phyloP scores from a whole-genome alignment of 1,140 invertebrate genomes.

The Cydia amplana region DNA sequence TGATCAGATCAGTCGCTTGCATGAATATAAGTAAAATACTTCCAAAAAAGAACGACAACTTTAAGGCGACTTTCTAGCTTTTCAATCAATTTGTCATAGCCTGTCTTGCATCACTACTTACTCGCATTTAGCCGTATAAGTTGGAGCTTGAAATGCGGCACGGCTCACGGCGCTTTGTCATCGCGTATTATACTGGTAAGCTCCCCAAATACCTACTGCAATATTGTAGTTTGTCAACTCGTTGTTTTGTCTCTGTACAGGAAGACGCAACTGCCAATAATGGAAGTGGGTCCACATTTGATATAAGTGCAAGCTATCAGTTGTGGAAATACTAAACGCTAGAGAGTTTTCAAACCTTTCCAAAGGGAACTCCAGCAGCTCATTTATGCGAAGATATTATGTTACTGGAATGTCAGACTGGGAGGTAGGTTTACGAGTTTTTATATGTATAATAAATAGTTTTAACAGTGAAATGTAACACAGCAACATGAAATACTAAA shows the following conservation, averaged over 20 bases:
- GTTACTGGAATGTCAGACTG: too few relatives aligned
- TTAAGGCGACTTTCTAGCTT: not conserved
- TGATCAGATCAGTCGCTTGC: too few relatives aligned
- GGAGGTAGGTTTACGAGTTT: too few relatives aligned
- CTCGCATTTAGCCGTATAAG: constrained; percentile 42
- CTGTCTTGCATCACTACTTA: constrained; percentile 16
- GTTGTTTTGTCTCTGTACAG: constrained; percentile 33
- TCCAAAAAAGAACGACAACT: not conserved
- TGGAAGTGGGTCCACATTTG: constrained; percentile 18
- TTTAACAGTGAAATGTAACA: constrained; percentile 41
- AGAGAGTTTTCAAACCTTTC: too few relatives aligned
- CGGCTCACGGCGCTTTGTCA: constrained; percentile 46
- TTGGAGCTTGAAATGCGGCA: constrained; percentile 40
- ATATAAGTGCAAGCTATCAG: not conserved
- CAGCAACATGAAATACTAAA: constrained; percentile 40
- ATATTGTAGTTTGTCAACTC: constrained; percentile 36
- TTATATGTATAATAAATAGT: too few relatives aligned
- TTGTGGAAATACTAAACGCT: too few relatives aligned
- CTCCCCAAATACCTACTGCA: constrained; percentile 42
- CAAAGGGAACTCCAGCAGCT: too few relatives aligned
- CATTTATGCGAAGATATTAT: too few relatives aligned
- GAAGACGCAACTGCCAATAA: constrained; percentile 28
- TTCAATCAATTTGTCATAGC: not conserved
- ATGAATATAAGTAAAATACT: too few relatives aligned
- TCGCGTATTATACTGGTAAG: constrained; percentile 45